Conservation (phyloP, 2,113 vertebrate genomes). For the Numida meleagris region DNA sequence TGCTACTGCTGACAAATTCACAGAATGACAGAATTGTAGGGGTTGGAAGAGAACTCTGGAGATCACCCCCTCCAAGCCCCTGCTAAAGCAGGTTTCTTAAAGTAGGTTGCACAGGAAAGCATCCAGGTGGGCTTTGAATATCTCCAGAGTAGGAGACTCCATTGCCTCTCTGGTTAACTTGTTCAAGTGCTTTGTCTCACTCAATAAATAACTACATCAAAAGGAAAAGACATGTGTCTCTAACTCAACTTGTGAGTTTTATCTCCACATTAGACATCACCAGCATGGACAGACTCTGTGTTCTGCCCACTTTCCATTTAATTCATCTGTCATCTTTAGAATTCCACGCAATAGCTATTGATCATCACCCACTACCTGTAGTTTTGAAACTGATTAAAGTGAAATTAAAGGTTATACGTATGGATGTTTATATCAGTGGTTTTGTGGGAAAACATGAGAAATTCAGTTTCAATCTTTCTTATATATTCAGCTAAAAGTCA, state of each 20-base stretch:
- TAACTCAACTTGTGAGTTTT: not conserved
- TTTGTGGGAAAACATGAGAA: not conserved
- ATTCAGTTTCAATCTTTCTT: not conserved
- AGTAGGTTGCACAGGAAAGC: not conserved
- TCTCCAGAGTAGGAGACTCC: not conserved
- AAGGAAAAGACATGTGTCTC: not conserved
- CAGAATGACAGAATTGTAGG: not conserved
- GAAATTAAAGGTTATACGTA: not conserved
- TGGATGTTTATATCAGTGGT: not conserved
- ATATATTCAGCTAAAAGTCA: not conserved
- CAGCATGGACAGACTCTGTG: not conserved
- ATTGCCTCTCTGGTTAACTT: too few relatives aligned
- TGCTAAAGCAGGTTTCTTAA: not conserved
- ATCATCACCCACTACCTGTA: not conserved
- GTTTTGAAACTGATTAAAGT: not conserved
- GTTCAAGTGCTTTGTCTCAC: too few relatives aligned
- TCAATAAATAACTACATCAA: not conserved
- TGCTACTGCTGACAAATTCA: not conserved
- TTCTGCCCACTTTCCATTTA: not conserved
- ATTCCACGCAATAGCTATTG: not conserved
- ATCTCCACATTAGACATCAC: not conserved
- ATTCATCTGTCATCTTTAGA: not conserved
- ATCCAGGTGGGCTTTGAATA: not conserved
- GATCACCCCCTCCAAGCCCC: not conserved
- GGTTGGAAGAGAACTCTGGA: not conserved